These are phyloP conservation scores for Ryuthela nishihirai DNA, from an alignment of 2,888 invertebrate genomes.

Conservation along the genomic window DNA sequence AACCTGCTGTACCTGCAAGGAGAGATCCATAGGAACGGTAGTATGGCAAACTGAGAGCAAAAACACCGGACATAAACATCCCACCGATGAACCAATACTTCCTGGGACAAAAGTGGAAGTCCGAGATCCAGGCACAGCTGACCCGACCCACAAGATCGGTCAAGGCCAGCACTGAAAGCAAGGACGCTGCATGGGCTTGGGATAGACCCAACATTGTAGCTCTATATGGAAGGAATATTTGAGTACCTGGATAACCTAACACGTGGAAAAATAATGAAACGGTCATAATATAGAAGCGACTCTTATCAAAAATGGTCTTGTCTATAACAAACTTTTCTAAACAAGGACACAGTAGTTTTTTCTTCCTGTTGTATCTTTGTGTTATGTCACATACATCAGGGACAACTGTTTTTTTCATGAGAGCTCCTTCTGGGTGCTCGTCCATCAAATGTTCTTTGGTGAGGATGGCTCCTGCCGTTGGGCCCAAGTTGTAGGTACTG, in stretches of 20 bases:
- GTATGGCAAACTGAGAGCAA: conserved; percentile 34
- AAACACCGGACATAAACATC: conserved; percentile 36
- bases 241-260: conserved; percentile 37
- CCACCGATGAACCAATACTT: conserved; percentile 39
- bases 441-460: conserved; percentile 26
- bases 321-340: conserved; percentile 18
- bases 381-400: background rate
- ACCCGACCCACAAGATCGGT: conserved; percentile 37
- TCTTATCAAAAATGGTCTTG: conserved; percentile 28
- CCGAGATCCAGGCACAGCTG: conserved; percentile 38
- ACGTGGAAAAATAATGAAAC: conserved; percentile 32
- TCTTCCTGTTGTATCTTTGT: background rate
- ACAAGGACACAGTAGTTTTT: conserved; percentile 10
- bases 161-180: conserved; percentile 33
- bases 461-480: conserved; percentile 31
- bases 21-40: conserved; percentile 19
- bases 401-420: background rate
- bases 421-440: background rate
- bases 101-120: conserved; percentile 32
- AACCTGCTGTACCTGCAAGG: conserved; percentile 28
- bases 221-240: conserved; percentile 34
- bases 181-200: conserved; percentile 30
- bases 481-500: conserved; percentile 37
- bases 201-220: conserved; percentile 33
- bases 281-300: conserved; percentile 37